Evolutionary conservation across 2,888 invertebrate species (phyloP).

Genomic region (Willowsia nigromaculata): DNA sequence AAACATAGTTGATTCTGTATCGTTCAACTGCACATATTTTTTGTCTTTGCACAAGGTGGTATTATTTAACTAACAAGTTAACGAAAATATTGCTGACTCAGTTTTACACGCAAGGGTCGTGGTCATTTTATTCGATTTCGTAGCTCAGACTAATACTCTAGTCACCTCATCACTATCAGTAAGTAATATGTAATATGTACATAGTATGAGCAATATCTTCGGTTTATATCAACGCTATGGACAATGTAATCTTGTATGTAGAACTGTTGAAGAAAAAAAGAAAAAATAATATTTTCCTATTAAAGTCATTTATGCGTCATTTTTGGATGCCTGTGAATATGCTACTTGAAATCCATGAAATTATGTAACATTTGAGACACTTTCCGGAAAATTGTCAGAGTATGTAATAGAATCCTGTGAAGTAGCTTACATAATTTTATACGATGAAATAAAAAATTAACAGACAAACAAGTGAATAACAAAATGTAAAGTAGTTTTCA

Average conservation of each 20-base stretch:
- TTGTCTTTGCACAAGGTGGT: constrained; percentile 32
- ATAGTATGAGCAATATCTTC: background rate
- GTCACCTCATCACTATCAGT: constrained; percentile 48
- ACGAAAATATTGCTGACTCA: background rate
- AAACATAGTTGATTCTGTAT: background rate
- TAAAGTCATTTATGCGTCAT: too few relatives aligned
- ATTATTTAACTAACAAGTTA: background rate
- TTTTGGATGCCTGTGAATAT: background rate
- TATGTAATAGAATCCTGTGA: constrained; percentile 18
- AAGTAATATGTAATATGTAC: background rate
- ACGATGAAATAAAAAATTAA: constrained; percentile 25
- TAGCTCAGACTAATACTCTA: constrained; percentile 65
- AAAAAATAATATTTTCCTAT: too few relatives aligned
- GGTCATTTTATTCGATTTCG: background rate
- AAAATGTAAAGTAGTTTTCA: background rate
- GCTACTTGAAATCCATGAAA: too few relatives aligned
- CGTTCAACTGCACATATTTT: background rate
- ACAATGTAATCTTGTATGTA: too few relatives aligned
- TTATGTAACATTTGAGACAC: background rate
- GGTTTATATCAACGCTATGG: background rate
- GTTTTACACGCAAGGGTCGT: background rate
- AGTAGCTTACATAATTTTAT: constrained; percentile 15
- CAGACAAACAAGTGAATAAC: background rate
- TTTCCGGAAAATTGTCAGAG: background rate
- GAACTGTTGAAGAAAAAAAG: too few relatives aligned